Percentiles rank a stretch among this genome's conserved stretches.
phyloP scores from a whole-genome alignment of 2,888 invertebrate species.

The Drosophila paramelanica region DNA sequence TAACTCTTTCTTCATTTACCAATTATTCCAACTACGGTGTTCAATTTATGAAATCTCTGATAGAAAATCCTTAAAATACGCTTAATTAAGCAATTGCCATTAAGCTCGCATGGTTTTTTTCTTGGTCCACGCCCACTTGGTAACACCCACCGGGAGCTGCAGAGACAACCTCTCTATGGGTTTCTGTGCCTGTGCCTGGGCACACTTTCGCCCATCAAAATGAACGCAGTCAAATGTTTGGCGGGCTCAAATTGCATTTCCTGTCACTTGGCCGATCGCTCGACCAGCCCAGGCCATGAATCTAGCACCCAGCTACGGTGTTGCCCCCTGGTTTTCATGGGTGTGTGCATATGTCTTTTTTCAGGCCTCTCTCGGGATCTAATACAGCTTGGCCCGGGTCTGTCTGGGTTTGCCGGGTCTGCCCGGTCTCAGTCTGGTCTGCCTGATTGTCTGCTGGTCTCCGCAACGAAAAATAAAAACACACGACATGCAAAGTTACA shows the following conservation, averaged over 20 bases:
- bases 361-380: conserved; percentile 42
- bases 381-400: conserved; percentile 32
- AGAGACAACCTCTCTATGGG: conserved; percentile 14
- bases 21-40: conserved; percentile 2
- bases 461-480: conserved; percentile 17
- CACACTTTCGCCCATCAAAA: conserved; percentile 74
- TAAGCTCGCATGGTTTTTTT: conserved; percentile 42
- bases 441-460: conserved; percentile 53
- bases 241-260: conserved; percentile 78
- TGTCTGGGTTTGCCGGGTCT: conserved; percentile 37
- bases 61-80: conserved; percentile 17
- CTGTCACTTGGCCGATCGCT: conserved; percentile 74
- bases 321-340: conserved; percentile 43
- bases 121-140: conserved; percentile 57
- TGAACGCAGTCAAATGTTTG: conserved; percentile 70
- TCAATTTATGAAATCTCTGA: conserved; percentile 10
- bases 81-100: conserved; percentile 77
- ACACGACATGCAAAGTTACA: conserved; percentile 69
- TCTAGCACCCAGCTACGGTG: conserved; percentile 42
- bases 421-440: conserved; percentile 41
- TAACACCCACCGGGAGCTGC: conserved; percentile 60
- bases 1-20: neutral
- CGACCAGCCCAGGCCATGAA: conserved; percentile 52
- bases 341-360: conserved; percentile 53
- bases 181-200: conserved; percentile 28